Base-by-base conservation (phyloP, 2,113 vertebrate genomes). In the Taxidea taxus region DNA sequence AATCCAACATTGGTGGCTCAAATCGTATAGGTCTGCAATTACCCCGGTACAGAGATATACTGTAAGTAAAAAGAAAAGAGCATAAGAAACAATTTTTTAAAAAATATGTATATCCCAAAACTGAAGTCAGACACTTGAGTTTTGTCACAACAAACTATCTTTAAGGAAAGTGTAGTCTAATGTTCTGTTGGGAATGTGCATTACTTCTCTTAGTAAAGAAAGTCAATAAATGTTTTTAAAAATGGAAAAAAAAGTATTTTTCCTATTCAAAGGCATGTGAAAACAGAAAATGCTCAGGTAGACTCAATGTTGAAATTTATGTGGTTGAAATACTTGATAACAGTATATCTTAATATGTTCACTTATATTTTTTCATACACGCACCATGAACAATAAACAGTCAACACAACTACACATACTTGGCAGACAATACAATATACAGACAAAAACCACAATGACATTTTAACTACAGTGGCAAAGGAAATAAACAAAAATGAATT, bases 1-100 rank as follows among this genome's bases (percentile, higher is more conserved):
- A 99, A 98, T 99, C 99, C 99, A 99, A 98, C 99, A 99, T 99
- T 85, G 99, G 99, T 96, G 99, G 99, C 98, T 99, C 99, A 98
- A 99, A 99, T 91, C 99, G 99, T 99, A 99, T 99, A 93, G 99
- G 99, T 98, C 99, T 99, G 95, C 99, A 99, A 98, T 99, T 99
- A 98, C 99, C 99, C 97, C 99, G 99, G 97, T 99, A 99, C 0
- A 99, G 98, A 97, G 99, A 99, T 82, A 99, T 98, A 98, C 99
- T 99, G 98, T 54, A 98, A 98, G 64, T 97, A 89, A 98, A 97
- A 98, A 85, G 62, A 87, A 98, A 96, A 97, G 21, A 68, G 23
- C 2, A 0, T 97, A 62, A 97, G 87, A 84, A 95, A 77, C 42
- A 95, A 11, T 64, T 64, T 58, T 20, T 78, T 3, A 97, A 78